Base-by-base conservation (phyloP, 53 echinoderm and acorn worm species). In the Patiria pectinifera region DNA sequence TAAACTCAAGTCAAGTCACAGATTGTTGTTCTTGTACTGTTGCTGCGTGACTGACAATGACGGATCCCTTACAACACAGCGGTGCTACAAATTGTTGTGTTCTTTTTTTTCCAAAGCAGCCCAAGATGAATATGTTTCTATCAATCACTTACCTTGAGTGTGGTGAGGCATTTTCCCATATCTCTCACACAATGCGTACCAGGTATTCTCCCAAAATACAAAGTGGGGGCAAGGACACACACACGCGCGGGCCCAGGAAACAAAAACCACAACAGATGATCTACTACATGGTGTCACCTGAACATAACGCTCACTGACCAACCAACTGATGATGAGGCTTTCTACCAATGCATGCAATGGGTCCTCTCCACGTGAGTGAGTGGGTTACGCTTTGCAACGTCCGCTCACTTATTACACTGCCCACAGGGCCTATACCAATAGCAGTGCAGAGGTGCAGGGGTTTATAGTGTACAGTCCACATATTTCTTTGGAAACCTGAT, bases 161-260 rank as follows among this genome's bases (percentile, higher is more conserved):
- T 89, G 62, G 74, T 89, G 62, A 89, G 89, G 89, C 89, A 89
- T 89, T 89, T 89, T 89, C 89, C 89, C 89, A 89, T 89, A 13
- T 89, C 89, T 89, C 89, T 6, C 53, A 35, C 8, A 61, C 77
- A 78, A 89, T 89, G 44, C n/a, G 13, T 66, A 11, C 15, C 15
- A 58, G 7, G 60, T 83, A 58, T 6, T 22, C 11, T 19, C 11
- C 16, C 4, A 83, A 59, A 60, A 58, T 83, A 48, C 81, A 48
- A 81, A 58, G 24, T 8, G 53, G 1, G 53, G 53, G 5, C 0
- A 60, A 44, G 60, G 60, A 83, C 24, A 49, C 80, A 83, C 26
- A 11, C 43, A 25, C 78, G 1, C 78, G 26, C 14, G 6, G 24
- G 11, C 13, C 47, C 48, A 11, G 53, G 53, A 6, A 35, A 53